Conservation (phyloP, 2,113 vertebrate species). For the Chunga burmeisteri region DNA sequence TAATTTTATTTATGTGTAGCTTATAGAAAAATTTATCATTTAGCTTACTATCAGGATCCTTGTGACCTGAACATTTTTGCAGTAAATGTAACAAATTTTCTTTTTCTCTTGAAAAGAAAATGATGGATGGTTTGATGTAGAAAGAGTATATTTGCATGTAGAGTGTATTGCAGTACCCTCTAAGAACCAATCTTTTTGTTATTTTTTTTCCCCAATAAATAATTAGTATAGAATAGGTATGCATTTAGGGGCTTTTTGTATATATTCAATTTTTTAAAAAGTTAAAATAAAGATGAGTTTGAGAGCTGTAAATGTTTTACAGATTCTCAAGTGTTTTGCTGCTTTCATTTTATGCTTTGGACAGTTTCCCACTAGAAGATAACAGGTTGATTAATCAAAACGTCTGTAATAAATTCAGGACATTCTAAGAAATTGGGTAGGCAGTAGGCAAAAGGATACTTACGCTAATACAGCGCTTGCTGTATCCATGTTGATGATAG, state of each 20-base stretch:
- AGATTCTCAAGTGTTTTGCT: neutral
- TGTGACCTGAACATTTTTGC: neutral
- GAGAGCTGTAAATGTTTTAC: neutral
- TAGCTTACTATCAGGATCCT: conserved; percentile 30
- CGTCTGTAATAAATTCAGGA: neutral
- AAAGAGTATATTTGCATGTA: neutral
- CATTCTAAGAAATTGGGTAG: neutral
- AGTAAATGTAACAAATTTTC: neutral
- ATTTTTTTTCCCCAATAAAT: neutral
- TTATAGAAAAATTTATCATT: conserved; percentile 46
- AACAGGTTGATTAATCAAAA: neutral
- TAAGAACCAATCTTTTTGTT: neutral
- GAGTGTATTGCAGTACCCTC: neutral
- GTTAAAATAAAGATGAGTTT: neutral
- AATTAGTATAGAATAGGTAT: neutral
- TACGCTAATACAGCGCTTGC: neutral
- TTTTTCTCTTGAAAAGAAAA: neutral
- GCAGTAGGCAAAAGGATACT: neutral
- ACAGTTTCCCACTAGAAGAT: neutral
- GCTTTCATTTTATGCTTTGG: neutral
- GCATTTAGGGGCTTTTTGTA: neutral
- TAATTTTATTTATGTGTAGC: conserved; percentile 41
- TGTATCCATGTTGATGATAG: neutral
- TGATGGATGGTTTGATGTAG: neutral
- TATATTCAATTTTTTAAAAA: neutral